These are phyloP conservation scores for Helicoverpa armigera DNA, from an alignment of 1,140 invertebrate genomes.

Conservation along the genomic window DNA sequence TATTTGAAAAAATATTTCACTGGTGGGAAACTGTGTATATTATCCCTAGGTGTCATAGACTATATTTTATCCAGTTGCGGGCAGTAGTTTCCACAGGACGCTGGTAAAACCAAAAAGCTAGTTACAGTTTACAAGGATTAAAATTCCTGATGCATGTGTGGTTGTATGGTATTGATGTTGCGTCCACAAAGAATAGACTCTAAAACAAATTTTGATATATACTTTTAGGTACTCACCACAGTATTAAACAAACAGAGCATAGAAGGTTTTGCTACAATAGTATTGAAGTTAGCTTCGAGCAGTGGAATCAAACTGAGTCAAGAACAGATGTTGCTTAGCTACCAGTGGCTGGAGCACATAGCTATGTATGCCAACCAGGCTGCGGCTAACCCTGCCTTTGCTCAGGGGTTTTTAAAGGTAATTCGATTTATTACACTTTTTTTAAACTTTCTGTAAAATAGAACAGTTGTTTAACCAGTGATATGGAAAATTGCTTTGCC, in stretches of 20 bases:
- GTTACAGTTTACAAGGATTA: too few species aligned
- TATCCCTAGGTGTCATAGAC: too few species aligned
- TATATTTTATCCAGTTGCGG: too few species aligned
- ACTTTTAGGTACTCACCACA: constrained; percentile 75
- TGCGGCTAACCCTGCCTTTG: constrained; percentile 68
- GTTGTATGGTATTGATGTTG: too few species aligned
- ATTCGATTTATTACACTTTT: background rate
- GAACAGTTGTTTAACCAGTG: too few species aligned
- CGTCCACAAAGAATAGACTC: background rate
- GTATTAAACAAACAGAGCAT: constrained; percentile 77
- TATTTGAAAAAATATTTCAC: too few species aligned
- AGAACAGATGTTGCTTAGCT: constrained; percentile 68
- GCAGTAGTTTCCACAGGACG: too few species aligned
- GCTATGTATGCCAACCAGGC: constrained; percentile 80
- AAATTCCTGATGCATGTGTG: too few species aligned
- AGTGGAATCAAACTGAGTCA: constrained; percentile 64
- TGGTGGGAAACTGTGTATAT: too few species aligned
- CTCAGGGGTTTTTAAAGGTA: constrained; percentile 77
- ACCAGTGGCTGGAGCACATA: constrained; percentile 80
- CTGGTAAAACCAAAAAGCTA: too few species aligned
- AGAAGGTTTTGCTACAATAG: constrained; percentile 79
- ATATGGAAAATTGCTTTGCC: too few species aligned
- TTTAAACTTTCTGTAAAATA: background rate
- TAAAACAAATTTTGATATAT: background rate
- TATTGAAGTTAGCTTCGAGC: constrained; percentile 68